Evolutionary conservation across 2,797 vertebrate genomes (phyloP), one percentile per base, ranked within the genome.

Genomic region (Crax fasciolata): DNA sequence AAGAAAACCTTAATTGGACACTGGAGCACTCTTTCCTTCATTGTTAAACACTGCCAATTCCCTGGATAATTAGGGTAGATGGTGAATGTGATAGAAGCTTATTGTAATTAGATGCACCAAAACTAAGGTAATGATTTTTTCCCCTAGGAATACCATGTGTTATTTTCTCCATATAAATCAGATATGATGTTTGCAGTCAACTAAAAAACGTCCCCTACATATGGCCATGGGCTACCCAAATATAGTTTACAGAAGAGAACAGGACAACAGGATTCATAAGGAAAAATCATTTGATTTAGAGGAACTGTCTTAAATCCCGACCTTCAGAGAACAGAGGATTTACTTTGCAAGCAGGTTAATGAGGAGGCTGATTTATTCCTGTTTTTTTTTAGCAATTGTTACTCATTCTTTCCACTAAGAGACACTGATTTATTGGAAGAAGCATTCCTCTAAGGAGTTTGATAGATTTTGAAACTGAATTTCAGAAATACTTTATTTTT

Each of bases 1-100:
- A 97, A 97, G 95, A 97, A 96, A 97, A 96, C 73, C 96, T 96
- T 98, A 98, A 98, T 97, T 98, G 97, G 96, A 94, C 96, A 92
- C 86, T 63, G 35, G 94, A 97, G 95, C 83, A 82, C 95, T 93
- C 44, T 92, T 95, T 96, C 79, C 95, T 96, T 95, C 95, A 95
- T 95, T 97, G 96, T 98, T 98, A 98, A 97, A 97, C 85, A 95
- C 72, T 86, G 84, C 39, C 83, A 82, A 81, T 90, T 96, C 96
- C 97, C 95, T 13, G 3, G 96, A 87, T 94, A 96, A 95, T 54
- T 96, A 76, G 87, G 91, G 92, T 97, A 95, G 93, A 94, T 89
- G 88, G 91, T 89, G 84, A 96, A 87, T 84, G 79, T 91, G 96
- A 97, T 96, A 95, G 87, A 96, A 96, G 95, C 91, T 96, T 94